Conservation (phyloP, 2,113 vertebrate genomes). For the Engystomops pustulosus region DNA sequence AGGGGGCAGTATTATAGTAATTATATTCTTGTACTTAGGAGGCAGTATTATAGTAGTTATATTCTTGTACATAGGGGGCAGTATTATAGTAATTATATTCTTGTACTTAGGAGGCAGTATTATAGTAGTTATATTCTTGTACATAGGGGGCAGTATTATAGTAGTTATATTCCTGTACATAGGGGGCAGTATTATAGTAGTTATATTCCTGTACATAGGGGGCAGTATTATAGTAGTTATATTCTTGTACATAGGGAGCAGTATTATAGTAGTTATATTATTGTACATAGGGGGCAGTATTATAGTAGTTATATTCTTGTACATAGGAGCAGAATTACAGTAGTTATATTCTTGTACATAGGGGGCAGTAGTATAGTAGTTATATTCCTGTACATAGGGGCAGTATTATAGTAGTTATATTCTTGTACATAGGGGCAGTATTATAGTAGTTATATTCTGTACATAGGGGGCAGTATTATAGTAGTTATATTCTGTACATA, state of each 20-base stretch:
- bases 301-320: not conserved
- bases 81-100: no score
- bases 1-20: not conserved
- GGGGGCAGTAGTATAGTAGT: no score
- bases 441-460: not conserved
- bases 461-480: not conserved
- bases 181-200: not conserved
- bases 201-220: not conserved
- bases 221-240: no score
- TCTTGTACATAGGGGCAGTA: no score
- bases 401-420: no score
- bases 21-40: not conserved
- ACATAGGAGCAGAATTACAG: not conserved
- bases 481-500: not conserved
- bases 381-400: no score
- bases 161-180: not conserved
- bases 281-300: not conserved
- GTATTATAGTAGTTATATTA: no score
- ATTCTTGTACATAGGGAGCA: no score
- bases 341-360: not conserved
- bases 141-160: not conserved
- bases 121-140: no score
- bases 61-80: not conserved
- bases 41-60: not conserved
- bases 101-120: no score